Percentiles rank a stretch among this genome's conserved stretches.
These are phyloP conservation scores for Marmota monax DNA, from an alignment of 2,113 vertebrate genomes.

Conservation along the genomic window DNA sequence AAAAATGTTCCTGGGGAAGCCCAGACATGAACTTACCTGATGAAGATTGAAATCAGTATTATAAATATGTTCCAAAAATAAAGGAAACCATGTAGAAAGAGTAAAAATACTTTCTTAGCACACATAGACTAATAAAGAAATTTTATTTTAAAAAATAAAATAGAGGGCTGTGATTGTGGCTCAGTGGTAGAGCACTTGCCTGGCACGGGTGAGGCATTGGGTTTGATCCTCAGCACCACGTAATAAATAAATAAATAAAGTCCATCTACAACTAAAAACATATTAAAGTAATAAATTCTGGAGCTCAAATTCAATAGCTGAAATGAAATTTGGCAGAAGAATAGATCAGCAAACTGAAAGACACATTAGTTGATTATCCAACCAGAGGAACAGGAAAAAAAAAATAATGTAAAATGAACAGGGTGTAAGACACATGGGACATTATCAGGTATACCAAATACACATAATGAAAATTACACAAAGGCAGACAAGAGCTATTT, in stretches of 20 bases:
- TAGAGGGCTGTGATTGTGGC: too few relatives aligned
- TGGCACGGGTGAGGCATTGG: too few relatives aligned
- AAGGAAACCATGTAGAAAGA: not conserved
- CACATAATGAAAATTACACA: not conserved
- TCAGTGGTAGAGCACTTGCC: too few relatives aligned
- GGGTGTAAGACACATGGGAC: not conserved
- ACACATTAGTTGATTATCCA: not conserved
- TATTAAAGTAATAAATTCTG: not conserved
- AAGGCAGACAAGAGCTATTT: constrained; percentile 45
- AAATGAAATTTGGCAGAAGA: not conserved
- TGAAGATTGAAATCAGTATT: not conserved
- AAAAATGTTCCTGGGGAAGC: not conserved
- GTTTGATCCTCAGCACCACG: too few relatives aligned
- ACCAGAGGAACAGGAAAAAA: not conserved
- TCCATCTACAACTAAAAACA: too few relatives aligned
- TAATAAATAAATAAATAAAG: too few relatives aligned
- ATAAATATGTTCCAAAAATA: not conserved
- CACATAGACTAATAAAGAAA: not conserved
- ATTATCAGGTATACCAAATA: not conserved
- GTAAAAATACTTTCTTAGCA: not conserved
- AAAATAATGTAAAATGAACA: not conserved
- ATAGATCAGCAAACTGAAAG: not conserved
- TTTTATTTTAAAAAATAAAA: not conserved
- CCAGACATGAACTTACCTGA: not conserved
- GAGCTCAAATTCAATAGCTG: not conserved